Base-by-base conservation (phyloP, 2,113 vertebrate genomes). In the Poeciliopsis prolifica region DNA sequence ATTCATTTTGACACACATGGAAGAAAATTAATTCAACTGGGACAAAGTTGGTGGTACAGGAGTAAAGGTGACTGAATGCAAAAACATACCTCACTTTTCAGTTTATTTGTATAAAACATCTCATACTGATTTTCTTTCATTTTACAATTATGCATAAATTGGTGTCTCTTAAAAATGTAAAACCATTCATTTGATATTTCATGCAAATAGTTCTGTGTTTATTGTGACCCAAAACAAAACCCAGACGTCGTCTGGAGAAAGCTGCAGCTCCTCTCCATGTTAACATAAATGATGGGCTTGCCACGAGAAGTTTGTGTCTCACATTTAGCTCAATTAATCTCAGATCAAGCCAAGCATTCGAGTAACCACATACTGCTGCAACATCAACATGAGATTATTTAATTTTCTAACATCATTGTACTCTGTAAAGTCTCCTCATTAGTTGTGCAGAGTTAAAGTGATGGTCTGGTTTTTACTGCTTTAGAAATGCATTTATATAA, bases 271-370 rank as follows among this genome's bases (percentile, higher is more conserved):
- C 28, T 62, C 60, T 54, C 26, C 66, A 30, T 68, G 51, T 7
- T 22, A 6, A 58, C 60, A 30, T 63, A 31, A 44, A 68, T 63
- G 63, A 35, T 17, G 7, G 17, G 12, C n/a, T 64, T 33, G 51
- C 69, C 78, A 31, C 26, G 33, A 62, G 28, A 51, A 66, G 61
- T 29, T 22, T 37, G 24, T 33, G 22, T 72, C 62, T 54, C 48
- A 30, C 68, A 40, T 65, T n/a, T 51, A 22, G 75, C 70, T 83
- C 42, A 71, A 63, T 83, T 82, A 33, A 77, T 84, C 63, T 82
- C 63, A 72, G 44, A 85, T 85, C 75, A 85, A 74, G 40, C 69
- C 61, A 9, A 44, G 72, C 79, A 64, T 75, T 81, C 82, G 30
- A 75, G 44, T 77, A 80, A 78, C 29, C 73, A 61, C 60, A 68